phyloP scores from a whole-genome alignment of 2,797 vertebrate genomes.

The Echiichthys vipera region DNA sequence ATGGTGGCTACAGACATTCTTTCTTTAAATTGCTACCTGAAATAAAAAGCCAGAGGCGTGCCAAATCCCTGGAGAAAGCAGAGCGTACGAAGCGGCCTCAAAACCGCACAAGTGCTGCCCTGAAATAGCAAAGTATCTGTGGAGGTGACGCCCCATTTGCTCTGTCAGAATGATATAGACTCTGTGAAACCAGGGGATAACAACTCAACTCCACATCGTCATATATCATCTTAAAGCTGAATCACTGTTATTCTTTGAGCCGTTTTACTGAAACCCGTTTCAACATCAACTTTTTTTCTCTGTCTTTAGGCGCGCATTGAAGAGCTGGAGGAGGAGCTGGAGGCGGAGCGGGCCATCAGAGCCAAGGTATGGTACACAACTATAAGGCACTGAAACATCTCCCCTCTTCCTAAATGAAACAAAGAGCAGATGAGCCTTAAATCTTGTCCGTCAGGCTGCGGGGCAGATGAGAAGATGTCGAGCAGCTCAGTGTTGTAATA shows the following conservation, averaged over 20 bases:
- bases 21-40: slow-evolving; percentile 82
- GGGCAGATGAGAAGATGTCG: background rate
- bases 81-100: slow-evolving; percentile 28
- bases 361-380: slow-evolving; percentile 79
- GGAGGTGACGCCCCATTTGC: slow-evolving; percentile 50
- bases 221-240: slow-evolving; percentile 14
- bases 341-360: slow-evolving; percentile 84
- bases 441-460: slow-evolving; percentile 21
- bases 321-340: slow-evolving; percentile 89
- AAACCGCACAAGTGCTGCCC: slow-evolving; percentile 60
- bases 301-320: slow-evolving; percentile 84
- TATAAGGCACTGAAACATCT: background rate
- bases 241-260: background rate
- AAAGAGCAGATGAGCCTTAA: slow-evolving; percentile 16
- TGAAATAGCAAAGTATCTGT: slow-evolving; percentile 69
- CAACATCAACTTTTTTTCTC: slow-evolving; percentile 13
- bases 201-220: background rate
- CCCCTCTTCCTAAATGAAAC: background rate
- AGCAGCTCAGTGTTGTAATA: background rate
- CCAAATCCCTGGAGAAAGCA: slow-evolving; percentile 64
- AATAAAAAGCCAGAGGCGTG: slow-evolving; percentile 65
- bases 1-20: slow-evolving; percentile 76
- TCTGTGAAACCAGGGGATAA: slow-evolving; percentile 1
- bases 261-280: slow-evolving; percentile 1
- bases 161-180: slow-evolving; percentile 30